A percentile compares a stretch with the other conserved stretches of the same genome.
Evolutionary conservation across 2,113 vertebrate species (phyloP).

Genomic region (Machaerirhynchus nigripectus): DNA sequence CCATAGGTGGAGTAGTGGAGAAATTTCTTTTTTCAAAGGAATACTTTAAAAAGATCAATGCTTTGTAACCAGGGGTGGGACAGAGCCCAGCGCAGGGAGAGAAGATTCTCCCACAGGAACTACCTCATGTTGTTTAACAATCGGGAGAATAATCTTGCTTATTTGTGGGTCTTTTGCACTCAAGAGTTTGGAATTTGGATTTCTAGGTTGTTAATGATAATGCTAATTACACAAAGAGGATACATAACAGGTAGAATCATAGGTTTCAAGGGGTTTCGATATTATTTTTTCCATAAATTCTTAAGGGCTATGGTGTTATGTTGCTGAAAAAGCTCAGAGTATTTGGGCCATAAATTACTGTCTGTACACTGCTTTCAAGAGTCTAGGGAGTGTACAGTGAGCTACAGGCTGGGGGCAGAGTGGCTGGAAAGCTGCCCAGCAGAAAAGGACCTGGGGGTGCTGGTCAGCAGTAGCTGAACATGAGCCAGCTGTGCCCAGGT

Average conservation of each 20-base stretch:
- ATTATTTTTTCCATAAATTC: background rate
- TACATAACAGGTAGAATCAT: background rate
- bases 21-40: background rate
- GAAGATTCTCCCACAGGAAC: no score
- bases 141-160: background rate
- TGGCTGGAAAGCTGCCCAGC: background rate
- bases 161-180: background rate
- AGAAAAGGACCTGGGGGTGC: background rate
- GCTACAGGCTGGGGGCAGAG: background rate
- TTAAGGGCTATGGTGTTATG: background rate
- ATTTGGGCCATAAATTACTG: background rate
- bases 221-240: background rate
- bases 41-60: background rate
- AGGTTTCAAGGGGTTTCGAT: background rate
- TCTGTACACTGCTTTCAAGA: background rate
- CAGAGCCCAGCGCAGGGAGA: rapidly evolving
- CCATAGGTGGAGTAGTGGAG: background rate
- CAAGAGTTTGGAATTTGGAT: background rate
- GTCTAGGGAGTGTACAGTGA: background rate
- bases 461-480: background rate
- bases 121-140: background rate
- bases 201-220: background rate
- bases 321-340: background rate
- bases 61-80: rapidly evolving
- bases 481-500: background rate